These are phyloP conservation scores for Aspidiotus destructor DNA, from an alignment of 2,888 invertebrate species.

Conservation along the genomic window DNA sequence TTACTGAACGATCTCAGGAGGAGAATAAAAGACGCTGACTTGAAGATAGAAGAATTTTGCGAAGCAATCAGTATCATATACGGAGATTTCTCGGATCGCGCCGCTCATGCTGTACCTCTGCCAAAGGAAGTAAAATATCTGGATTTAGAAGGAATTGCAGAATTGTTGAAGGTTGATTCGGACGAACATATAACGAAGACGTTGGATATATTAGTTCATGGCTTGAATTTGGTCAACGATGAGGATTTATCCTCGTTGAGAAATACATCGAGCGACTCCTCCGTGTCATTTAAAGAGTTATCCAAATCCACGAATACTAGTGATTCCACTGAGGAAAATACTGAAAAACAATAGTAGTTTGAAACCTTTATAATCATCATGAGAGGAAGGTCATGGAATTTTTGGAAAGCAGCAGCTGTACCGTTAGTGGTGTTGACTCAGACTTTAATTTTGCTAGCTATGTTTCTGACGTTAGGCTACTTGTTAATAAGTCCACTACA, in stretches of 20 bases:
- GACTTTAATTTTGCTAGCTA: too few relatives aligned
- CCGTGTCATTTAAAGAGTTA: conserved; percentile 1
- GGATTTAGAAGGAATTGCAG: neutral
- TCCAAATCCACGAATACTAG: conserved; percentile 7
- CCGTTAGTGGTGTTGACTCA: too few relatives aligned
- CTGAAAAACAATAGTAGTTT: too few relatives aligned
- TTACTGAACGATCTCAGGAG: neutral
- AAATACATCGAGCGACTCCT: conserved; percentile 6
- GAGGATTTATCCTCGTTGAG: conserved; percentile 5
- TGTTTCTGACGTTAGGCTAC: too few relatives aligned
- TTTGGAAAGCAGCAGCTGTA: too few relatives aligned
- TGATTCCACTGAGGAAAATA: conserved; percentile 14
- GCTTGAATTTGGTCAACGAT: conserved; percentile 9
- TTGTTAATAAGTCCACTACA: too few relatives aligned
- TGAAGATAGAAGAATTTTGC: conserved; percentile 8
- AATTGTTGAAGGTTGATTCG: conserved; percentile 9
- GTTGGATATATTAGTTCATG: conserved; percentile 7
- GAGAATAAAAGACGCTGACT: neutral
- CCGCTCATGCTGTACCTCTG: neutral
- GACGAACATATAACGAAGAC: conserved; percentile 6
- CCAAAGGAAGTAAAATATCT: conserved; percentile 1
- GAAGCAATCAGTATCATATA: neutral
- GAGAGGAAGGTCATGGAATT: too few relatives aligned
- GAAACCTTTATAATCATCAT: too few relatives aligned
- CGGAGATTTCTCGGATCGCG: neutral